phyloP scores from a whole-genome alignment of 1,140 invertebrate genomes.

The Metaphire vulgaris region DNA sequence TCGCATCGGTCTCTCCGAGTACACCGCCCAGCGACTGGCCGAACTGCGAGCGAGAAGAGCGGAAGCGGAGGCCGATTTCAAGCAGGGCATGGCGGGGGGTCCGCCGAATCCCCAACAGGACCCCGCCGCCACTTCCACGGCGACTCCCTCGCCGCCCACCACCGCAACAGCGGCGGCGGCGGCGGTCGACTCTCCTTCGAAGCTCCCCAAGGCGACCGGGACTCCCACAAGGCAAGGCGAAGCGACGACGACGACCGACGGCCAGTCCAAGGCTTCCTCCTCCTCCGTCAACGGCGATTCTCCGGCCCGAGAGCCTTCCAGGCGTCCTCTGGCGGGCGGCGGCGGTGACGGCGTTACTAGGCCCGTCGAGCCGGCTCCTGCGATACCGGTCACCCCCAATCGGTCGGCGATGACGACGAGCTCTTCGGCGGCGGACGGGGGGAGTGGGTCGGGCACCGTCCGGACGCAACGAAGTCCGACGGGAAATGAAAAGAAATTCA shows the following conservation, averaged over 20 bases:
- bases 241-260: background rate
- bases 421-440: background rate
- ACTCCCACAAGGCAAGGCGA: background rate
- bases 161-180: background rate
- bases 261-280: no score
- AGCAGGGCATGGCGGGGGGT: background rate
- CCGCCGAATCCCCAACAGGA: background rate
- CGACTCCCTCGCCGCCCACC: background rate
- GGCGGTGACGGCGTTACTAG: no score
- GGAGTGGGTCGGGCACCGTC: background rate
- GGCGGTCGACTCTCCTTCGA: background rate
- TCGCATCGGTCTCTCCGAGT: slow-evolving; percentile 22
- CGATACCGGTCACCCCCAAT: background rate
- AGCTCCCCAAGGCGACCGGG: background rate
- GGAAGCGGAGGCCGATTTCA: slow-evolving; percentile 10
- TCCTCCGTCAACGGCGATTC: no score
- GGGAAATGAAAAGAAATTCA: background rate
- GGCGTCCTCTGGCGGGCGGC: no score
- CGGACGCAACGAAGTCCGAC: background rate
- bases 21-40: slow-evolving; percentile 24
- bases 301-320: no score
- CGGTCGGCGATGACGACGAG: background rate
- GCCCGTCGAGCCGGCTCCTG: no score
- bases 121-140: background rate
- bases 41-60: slow-evolving; percentile 24